Evolutionary conservation across 2,888 invertebrate genomes (phyloP), one percentile per base, ranked within the genome.

Genomic region (Eilema depressum): DNA sequence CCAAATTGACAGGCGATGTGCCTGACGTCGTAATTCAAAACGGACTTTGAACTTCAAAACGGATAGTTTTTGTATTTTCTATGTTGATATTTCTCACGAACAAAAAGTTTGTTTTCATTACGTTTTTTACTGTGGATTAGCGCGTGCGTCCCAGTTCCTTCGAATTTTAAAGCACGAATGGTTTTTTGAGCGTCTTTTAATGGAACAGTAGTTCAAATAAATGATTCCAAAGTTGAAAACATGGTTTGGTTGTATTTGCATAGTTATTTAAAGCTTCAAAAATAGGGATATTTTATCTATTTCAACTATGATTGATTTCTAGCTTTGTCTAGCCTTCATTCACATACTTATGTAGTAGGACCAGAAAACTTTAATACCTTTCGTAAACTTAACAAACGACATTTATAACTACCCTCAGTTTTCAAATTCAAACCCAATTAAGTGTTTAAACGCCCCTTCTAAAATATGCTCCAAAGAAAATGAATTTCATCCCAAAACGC

Each of bases 11-110:
- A 89, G 89, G 90, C 89, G 90, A 90, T 88, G 86, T 85, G 90
- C 83, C 85, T 85, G 86, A 89, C 86, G 84, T 88, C 80, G 84
- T 89, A 89, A 90, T 90, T 86, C 79, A 84, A 80, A 83, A 80
- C 82, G 85, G 83, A 83, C 79, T 79, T 78, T 78, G 76, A 80
- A 84, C 80, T 78, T 80, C 68, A 83, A 85, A 86, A 83, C 75
- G 71, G 69, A 60, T 75, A 79, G 77, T 89, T 89, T 89, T 87
- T 87, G 79, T 88, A 61, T 76, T 78, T 69, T 77, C 78, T 71
- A 75, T 89, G 85, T 88, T 87, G 82, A 83, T 87, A 87, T 88
- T 88, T 85, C 81, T 85, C 79, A 76, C 75, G 74, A 75, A 83
- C 78, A 85, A 88, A 88, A 88, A 87, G 62, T 78, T 74, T 74